Evolutionary conservation across 2,888 invertebrate species (phyloP).

Genomic region (Polyploca ridens): DNA sequence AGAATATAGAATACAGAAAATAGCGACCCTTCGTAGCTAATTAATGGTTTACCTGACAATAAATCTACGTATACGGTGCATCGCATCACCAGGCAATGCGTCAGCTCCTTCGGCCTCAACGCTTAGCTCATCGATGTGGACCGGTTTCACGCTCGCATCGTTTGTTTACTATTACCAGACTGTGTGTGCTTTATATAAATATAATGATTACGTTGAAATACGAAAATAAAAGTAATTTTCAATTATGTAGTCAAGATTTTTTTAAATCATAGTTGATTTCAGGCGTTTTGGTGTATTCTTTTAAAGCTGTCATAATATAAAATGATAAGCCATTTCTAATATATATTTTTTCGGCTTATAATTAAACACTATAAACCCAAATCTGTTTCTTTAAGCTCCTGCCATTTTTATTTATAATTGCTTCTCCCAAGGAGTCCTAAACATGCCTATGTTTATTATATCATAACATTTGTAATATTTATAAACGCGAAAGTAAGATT

Average conservation of each 20-base stretch:
- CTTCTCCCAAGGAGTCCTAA: no score
- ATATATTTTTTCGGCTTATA: neutral
- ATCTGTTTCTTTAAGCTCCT: neutral
- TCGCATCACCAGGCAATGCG: conserved; percentile 31
- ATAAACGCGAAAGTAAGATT: no score
- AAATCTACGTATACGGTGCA: conserved; percentile 8
- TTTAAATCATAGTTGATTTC: neutral
- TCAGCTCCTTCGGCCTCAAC: conserved; percentile 24
- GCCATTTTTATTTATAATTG: neutral
- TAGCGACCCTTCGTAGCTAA: neutral
- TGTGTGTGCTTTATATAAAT: neutral
- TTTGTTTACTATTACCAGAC: conserved; percentile 35
- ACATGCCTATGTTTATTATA: no score
- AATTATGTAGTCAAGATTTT: neutral
- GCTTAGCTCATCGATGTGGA: conserved; percentile 40
- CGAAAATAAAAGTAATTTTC: neutral
- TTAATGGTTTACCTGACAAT: conserved; percentile 19
- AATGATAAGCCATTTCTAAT: neutral
- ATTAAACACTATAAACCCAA: neutral
- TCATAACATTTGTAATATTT: no score
- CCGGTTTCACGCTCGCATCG: conserved; percentile 37
- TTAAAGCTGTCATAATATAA: neutral
- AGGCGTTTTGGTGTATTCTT: neutral
- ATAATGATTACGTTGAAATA: neutral
- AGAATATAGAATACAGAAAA: neutral